These are phyloP conservation scores for Bucorvus abyssinicus DNA, from an alignment of 2,797 vertebrate species.

Conservation along the genomic window DNA sequence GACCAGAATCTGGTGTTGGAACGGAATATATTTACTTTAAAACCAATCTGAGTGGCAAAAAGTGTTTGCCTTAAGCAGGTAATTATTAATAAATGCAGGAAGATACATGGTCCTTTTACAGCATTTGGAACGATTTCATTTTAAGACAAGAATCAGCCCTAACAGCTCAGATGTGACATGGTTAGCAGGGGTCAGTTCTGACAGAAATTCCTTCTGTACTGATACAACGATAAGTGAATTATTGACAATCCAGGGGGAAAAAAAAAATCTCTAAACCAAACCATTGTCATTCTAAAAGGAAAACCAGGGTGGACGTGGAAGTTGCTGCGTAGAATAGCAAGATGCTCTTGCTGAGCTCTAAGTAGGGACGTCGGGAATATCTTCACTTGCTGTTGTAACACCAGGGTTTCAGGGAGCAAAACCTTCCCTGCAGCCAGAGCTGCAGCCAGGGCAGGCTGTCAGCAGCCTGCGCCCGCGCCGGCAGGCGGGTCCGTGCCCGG, in stretches of 20 bases:
- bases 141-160: neutral
- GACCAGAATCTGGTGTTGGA: neutral
- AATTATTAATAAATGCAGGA: neutral
- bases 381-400: neutral
- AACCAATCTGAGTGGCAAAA: neutral
- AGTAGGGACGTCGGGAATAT: neutral
- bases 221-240: neutral
- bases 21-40: neutral
- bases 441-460: neutral
- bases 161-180: neutral
- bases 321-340: neutral
- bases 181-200: neutral
- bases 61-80: neutral
- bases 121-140: neutral
- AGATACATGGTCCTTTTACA: neutral
- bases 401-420: neutral
- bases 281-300: neutral
- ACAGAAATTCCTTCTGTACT: neutral
- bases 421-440: neutral
- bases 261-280: neutral
- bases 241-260: neutral
- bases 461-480: neutral
- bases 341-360: neutral
- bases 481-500: rapidly evolving
- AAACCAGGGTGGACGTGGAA: neutral